These are phyloP conservation scores for Gymnoscopelus braueri DNA, from an alignment of 2,797 vertebrate genomes.

Conservation along the genomic window DNA sequence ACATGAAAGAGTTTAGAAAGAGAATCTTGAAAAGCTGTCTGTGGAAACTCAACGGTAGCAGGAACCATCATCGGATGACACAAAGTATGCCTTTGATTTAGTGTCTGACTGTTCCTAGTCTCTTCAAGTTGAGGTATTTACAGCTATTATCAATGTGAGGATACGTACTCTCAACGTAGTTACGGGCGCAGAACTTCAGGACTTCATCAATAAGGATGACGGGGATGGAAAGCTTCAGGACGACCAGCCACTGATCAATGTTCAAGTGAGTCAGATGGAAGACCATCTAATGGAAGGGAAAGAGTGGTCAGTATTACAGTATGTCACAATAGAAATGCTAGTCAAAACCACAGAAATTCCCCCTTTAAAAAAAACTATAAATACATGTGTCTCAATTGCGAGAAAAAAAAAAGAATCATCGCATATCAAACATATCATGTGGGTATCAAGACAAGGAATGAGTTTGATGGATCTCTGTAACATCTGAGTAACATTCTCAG, in stretches of 20 bases:
- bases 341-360: too few species aligned
- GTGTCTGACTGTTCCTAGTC: constrained; percentile 7
- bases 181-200: constrained; percentile 90
- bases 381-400: too few species aligned
- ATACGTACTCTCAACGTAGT: constrained; percentile 90
- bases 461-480: too few species aligned
- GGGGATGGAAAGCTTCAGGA: constrained; percentile 91
- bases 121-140: too few species aligned
- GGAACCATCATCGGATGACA: constrained; percentile 4
- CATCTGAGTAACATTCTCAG: too few species aligned
- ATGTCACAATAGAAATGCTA: too few species aligned
- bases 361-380: too few species aligned
- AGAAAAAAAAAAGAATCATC: too few species aligned
- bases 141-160: background rate
- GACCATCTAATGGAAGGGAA: constrained; percentile 82
- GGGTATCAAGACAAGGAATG: too few species aligned
- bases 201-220: constrained; percentile 91
- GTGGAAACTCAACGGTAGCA: background rate
- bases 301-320: background rate
- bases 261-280: constrained; percentile 90
- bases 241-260: constrained; percentile 84
- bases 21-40: background rate
- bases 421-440: too few species aligned
- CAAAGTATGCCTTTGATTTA: background rate
- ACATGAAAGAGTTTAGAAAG: background rate